These are phyloP conservation scores for human DNA, from an alignment of 2,113 vertebrate genomes.

Conservation along the genomic window DNA sequence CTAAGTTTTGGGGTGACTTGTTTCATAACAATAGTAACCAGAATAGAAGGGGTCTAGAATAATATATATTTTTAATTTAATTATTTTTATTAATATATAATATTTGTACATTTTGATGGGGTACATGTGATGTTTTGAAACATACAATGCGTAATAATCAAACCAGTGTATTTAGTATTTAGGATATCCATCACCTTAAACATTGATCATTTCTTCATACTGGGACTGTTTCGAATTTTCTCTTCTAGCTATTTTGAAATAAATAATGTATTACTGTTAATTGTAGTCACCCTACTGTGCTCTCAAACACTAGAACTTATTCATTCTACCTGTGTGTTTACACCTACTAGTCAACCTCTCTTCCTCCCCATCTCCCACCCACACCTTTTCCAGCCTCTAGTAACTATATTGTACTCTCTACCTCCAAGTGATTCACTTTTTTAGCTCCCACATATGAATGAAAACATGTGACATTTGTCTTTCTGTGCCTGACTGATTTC, in stretches of 20 bases:
- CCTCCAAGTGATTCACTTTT: background rate
- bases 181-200: background rate
- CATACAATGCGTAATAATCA: background rate
- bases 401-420: background rate
- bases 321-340: background rate
- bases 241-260: background rate
- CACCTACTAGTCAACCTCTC: background rate
- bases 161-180: background rate
- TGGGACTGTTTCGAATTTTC: background rate
- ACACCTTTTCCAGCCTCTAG: background rate
- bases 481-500: background rate
- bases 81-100: background rate
- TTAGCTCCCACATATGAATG: background rate
- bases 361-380: background rate
- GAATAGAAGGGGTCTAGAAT: background rate
- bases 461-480: background rate
- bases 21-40: background rate
- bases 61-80: background rate
- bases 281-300: background rate
- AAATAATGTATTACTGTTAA: background rate
- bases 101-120: background rate
- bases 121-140: background rate
- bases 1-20: background rate
- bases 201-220: background rate
- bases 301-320: background rate